Conservation (phyloP, 1,140 invertebrate species). For the Daktulosphaira vitifoliae region DNA sequence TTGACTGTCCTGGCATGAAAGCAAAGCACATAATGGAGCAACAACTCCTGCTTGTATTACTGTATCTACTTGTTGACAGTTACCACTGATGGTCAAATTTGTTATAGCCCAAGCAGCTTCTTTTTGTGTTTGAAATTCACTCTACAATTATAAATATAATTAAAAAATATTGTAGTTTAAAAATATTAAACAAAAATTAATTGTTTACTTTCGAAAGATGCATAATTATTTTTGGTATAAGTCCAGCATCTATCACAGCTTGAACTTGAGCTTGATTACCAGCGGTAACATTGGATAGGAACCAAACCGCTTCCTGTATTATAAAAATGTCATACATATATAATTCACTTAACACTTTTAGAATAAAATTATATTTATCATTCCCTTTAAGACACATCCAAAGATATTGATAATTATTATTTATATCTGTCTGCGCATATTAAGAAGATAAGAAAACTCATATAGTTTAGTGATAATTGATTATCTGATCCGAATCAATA, state of each 20-base stretch:
- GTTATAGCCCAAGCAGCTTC: constrained; percentile 99
- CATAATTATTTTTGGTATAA: constrained; percentile 89
- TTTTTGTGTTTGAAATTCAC: constrained; percentile 98
- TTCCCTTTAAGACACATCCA: no score
- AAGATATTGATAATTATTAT: constrained; percentile 39
- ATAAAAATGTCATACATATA: no score
- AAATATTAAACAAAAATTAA: no score
- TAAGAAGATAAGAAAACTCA: no score
- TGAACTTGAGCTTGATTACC: constrained; percentile 96
- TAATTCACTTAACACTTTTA: no score
- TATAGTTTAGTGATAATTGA: no score
- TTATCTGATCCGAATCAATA: no score
- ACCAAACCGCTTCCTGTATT: constrained; percentile 96
- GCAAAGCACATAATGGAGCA: constrained; percentile 78
- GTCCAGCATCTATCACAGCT: constrained; percentile 87
- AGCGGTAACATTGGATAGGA: constrained; percentile 96
- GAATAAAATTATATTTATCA: no score
- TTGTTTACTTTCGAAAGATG: constrained; percentile 74
- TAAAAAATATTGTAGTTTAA: no score
- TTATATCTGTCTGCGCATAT: no score
- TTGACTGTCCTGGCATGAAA: constrained; percentile 83
- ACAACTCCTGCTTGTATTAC: constrained; percentile 85
- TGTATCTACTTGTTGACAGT: constrained; percentile 75
- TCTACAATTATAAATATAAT: constrained; percentile 50
- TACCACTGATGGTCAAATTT: constrained; percentile 96